These are phyloP conservation scores for Neotoma lepida DNA, from an alignment of 2,113 vertebrate species.

Conservation along the genomic window DNA sequence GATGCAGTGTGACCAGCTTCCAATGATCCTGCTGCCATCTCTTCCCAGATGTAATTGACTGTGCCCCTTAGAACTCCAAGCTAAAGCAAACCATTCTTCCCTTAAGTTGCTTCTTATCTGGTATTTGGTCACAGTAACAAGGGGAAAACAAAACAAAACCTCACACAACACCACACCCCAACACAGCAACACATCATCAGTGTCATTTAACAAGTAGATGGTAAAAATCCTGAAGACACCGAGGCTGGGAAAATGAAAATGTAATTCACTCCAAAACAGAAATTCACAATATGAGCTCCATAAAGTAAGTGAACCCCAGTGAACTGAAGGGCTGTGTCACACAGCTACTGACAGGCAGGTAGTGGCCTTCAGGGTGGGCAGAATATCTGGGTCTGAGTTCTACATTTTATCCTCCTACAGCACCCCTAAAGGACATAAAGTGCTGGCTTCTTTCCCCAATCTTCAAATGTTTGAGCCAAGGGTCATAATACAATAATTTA, in stretches of 20 bases:
- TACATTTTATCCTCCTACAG: not conserved
- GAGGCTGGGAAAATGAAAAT: not conserved
- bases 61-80: not conserved
- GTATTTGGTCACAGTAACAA: not conserved
- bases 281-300: not conserved
- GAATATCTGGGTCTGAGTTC: not conserved
- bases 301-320: not conserved
- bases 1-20: not conserved
- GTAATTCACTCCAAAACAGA: not conserved
- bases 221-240: not conserved
- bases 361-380: not conserved
- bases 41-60: not conserved
- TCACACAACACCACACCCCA: not conserved
- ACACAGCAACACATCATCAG: not conserved
- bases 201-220: not conserved
- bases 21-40: not conserved
- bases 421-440: not conserved
- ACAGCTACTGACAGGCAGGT: not conserved
- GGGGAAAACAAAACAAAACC: not conserved
- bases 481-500: not conserved
- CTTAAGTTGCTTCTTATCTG: not conserved
- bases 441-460: not conserved
- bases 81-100: not conserved
- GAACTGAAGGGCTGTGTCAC: not conserved
- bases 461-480: not conserved